Evolutionary conservation across 2,888 invertebrate species (phyloP).

Genomic region (Leptodirus hochenwartii): DNA sequence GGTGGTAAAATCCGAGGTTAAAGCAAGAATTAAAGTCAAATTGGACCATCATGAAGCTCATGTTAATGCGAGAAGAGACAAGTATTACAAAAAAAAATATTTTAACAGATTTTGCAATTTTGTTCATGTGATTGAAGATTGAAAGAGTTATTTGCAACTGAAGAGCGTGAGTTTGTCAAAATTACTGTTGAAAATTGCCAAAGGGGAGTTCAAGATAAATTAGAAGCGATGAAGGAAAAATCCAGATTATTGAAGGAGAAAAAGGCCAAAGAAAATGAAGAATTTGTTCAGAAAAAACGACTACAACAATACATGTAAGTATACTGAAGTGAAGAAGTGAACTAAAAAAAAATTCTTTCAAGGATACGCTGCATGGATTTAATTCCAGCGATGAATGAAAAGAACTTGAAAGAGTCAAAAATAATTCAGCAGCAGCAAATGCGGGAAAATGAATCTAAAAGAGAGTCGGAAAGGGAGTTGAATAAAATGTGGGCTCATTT

Average conservation of each 20-base stretch:
- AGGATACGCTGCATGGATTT: conserved; percentile 26
- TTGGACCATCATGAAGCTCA: too few relatives aligned
- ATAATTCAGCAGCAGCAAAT: conserved; percentile 40
- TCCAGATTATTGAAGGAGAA: conserved; percentile 30
- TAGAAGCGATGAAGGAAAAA: conserved; percentile 32
- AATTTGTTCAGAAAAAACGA: conserved; percentile 27
- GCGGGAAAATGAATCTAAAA: conserved; percentile 34
- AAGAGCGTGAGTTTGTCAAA: conserved; percentile 32
- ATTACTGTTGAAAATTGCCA: conserved; percentile 36
- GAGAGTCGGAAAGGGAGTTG: conserved; percentile 33
- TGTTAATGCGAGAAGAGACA: too few relatives aligned
- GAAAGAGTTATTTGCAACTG: conserved; percentile 26
- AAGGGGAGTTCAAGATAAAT: conserved; percentile 28
- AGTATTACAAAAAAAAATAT: too few relatives aligned
- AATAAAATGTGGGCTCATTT: conserved; percentile 42
- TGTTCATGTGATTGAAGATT: conserved; percentile 17
- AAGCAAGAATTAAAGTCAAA: too few relatives aligned
- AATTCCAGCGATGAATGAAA: conserved; percentile 27
- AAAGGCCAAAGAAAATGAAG: conserved; percentile 33
- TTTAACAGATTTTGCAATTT: too few relatives aligned
- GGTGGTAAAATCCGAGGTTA: too few relatives aligned
- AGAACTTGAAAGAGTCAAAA: conserved; percentile 32
- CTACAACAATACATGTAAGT: conserved; percentile 26
- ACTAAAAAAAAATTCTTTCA: background rate
- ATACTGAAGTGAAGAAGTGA: conserved; percentile 3